Evolutionary conservation across 2,888 invertebrate genomes (phyloP), one percentile per base, ranked within the genome.

Genomic region (Drosophila siamana): DNA sequence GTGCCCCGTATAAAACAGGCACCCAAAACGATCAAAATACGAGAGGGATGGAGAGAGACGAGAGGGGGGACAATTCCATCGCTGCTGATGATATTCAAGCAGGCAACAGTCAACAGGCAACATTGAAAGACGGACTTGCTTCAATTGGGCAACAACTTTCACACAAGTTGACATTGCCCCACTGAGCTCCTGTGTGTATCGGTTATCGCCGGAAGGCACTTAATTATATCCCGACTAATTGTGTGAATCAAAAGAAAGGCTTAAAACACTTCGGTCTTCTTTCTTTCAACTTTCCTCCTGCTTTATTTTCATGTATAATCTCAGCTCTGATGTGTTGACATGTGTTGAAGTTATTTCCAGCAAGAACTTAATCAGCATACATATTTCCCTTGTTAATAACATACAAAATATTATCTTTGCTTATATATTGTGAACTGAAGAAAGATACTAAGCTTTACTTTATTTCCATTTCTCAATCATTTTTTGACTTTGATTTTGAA

Each of bases 111-210:
- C 11, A 22, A 26, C 19, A 6, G 26, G 1, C 26, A 54, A 13
- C 19, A 19, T 19, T 3, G 3, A 28, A 13, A 24, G 54, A 22
- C 38, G 11, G 16, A 55, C 57, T 48, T 30, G 15, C 43, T 48
- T 40, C 22, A 52, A 41, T 38, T 56, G 33, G 67, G 24, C 50
- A 46, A 50, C 71, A 52, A 73, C 74, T 78, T 81, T 77, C 78
- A 57, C 50, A 55, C 47, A 26, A 50, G 51, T 60, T 60, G 74
- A 68, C 71, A 67, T 74, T 56, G 51, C n/a, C 30, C 55, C 71
- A 67, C 67, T 56, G 51, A 11, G 43, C 55, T 55, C 47, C 55
- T 46, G 30, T 24, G 26, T n/a, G 36, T 13, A 13, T 13, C 36
- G 43, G 16, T 40, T 70, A 60, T 65, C 77, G 56, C 33, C 62